phyloP scores from a whole-genome alignment of 2,797 vertebrate species.

The Loriculus beryllinus region DNA sequence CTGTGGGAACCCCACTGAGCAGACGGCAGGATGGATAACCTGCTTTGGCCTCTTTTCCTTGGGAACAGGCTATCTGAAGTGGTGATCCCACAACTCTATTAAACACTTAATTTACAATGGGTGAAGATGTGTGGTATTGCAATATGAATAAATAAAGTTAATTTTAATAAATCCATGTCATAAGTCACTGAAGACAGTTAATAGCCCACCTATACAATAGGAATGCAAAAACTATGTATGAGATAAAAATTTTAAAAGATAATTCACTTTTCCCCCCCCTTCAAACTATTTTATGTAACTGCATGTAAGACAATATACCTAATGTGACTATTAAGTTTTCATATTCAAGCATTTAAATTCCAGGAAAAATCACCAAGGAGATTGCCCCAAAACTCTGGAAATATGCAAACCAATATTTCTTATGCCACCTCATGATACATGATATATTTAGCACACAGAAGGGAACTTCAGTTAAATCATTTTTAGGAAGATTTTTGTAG shows the following conservation, averaged over 20 bases:
- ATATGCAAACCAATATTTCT: background rate
- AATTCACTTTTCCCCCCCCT: accelerated
- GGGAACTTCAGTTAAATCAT: background rate
- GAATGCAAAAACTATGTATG: background rate
- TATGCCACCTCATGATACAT: background rate
- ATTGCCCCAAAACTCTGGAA: background rate
- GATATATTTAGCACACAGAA: background rate
- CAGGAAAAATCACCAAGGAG: background rate
- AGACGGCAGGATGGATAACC: background rate
- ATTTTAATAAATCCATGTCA: background rate
- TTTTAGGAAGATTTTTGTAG: background rate
- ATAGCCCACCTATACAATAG: background rate
- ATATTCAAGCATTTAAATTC: background rate
- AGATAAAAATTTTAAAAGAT: background rate
- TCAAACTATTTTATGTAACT: background rate
- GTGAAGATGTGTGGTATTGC: background rate
- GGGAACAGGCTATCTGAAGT: background rate
- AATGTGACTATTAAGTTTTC: background rate
- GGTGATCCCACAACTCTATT: background rate
- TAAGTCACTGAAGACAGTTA: background rate
- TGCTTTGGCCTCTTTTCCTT: background rate
- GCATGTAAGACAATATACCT: background rate
- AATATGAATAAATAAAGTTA: background rate
- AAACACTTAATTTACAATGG: background rate
- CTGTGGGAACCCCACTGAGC: accelerated